Evolutionary conservation across 1,140 invertebrate species (phyloP), one percentile per base, ranked within the genome.

Genomic region (Drosophila melanica): DNA sequence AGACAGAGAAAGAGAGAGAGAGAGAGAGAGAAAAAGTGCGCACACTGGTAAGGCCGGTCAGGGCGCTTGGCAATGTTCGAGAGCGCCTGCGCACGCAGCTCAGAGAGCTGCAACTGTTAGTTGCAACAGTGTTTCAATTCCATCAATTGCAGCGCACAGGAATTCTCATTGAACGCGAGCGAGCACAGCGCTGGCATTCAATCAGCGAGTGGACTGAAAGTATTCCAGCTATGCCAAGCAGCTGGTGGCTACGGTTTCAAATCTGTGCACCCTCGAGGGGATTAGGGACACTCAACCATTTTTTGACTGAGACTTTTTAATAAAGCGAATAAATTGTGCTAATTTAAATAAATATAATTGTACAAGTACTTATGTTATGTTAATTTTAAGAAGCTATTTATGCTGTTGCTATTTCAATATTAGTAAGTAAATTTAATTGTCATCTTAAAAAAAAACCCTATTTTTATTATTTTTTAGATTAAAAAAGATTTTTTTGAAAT

Each of bases 11-110:
- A 42, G 59, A 39, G 33, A 35, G 67, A 41, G 33, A 42, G 67
- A 39, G 33, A 35, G 67, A 60, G 27, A 12, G 48, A 27, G 41
- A 47, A 14, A 33, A 47, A 14, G 39, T 16, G 59, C 53, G 27
- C n/a, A 48, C 3, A 12, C 37, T 39, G 47, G 27, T 27, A 27
- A 1, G 0, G 4, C 6, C 1, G 7, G 27, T 27, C 27, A 27
- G 27, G 27, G 0, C 27, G 20, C 20, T 3, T 23, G 2, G 2
- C 20, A 1, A 35, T 14, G 60, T 12, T 51, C n/a, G 11, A 30
- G 37, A 12, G 63, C 20, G 23, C 51, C 45, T 35, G 51, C 8
- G 0, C 39, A 14, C 39, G 39, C 5, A 12, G 9, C 33, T 35
- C 33, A 42, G 39, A 39, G 37, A 57, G 37, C 54, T 1, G 20